Base-by-base conservation (phyloP, 2,113 vertebrate species). In the Pterophyllum scalare region DNA sequence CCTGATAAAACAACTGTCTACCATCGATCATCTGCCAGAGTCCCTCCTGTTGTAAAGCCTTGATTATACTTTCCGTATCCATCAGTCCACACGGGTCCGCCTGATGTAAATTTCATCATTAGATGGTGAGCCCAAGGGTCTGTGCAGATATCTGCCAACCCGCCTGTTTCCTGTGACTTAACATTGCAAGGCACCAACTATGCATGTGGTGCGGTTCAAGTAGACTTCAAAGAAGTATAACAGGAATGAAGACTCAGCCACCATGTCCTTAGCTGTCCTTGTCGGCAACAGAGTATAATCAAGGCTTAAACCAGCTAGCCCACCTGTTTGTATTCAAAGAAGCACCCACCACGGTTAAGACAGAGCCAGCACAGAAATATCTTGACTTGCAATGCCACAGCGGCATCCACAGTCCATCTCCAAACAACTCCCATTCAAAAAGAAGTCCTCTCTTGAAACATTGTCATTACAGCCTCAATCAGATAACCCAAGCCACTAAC, bases 221-320 rank as follows among this genome's bases (percentile, higher is more conserved):
- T 5, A 10, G 35, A 38, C 35, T 2, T 38, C 31, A 33, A 6
- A 33, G 31, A 33, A 33, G 31, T 33, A 33, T 33, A 33, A 33
- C 8, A 38, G 35, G 35, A 38, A 38, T 38, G 35, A 9, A 1
- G 35, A 38, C n/a, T 17, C n/a, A n/a, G 38, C n/a, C 35, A 24
- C 40, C 35, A 65, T 15, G 35, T 65, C 62, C 43, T n/a, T n/a
- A 65, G 40, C 62, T 24, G 13, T 65, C 38, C 13, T 5, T 43
- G 38, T 43, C 62, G 0, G 12, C 40, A 13, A 12, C 12, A 12
- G 4, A 43, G 2, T 26, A 43, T 17, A 26, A 26, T 10, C 38
- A 17, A 38, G n/a, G 24, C 62, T 17, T 65, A 43, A 65, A 43
- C 62, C 38, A 70, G 3, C 65, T 46, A 70, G 43, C 14, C 43